phyloP scores from a whole-genome alignment of 2,888 invertebrate genomes.

The Ophion ventricosus region DNA sequence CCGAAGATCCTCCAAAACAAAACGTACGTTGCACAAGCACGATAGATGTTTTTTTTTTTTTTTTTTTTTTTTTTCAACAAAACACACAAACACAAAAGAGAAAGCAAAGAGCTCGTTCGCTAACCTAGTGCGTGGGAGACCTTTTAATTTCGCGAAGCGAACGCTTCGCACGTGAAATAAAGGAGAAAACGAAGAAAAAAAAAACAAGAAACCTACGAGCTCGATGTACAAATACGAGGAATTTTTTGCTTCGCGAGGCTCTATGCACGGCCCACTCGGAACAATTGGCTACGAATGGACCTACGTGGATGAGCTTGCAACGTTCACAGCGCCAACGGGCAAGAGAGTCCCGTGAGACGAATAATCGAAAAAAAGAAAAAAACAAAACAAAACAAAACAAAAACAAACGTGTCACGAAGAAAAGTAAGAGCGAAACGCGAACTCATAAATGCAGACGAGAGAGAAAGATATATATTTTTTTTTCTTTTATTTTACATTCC shows the following conservation, averaged over 20 bases:
- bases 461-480: conserved; percentile 5
- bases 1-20: conserved; percentile 28
- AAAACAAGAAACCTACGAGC: no score
- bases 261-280: conserved; percentile 8
- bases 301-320: conserved; percentile 8
- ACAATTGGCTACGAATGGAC: conserved; percentile 30
- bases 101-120: conserved; percentile 35
- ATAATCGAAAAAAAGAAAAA: no score
- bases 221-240: neutral
- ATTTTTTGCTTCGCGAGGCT: no score
- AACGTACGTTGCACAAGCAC: neutral
- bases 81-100: neutral
- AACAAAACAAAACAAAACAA: no score
- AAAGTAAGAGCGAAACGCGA: conserved; percentile 19
- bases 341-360: conserved; percentile 22
- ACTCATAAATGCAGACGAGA: conserved; percentile 21
- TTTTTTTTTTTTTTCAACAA: no score
- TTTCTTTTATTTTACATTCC: no score
- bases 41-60: conserved; percentile 4
- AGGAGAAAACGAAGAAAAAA: neutral
- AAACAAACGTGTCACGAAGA: conserved; percentile 8
- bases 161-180: conserved; percentile 7
- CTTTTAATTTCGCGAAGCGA: conserved; percentile 51
- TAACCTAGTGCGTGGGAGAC: conserved; percentile 16
- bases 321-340: neutral